A percentile compares a stretch with the other conserved stretches of the same genome.
Evolutionary conservation across 2,888 invertebrate species (phyloP).

Genomic region (Anarsia innoxiella): DNA sequence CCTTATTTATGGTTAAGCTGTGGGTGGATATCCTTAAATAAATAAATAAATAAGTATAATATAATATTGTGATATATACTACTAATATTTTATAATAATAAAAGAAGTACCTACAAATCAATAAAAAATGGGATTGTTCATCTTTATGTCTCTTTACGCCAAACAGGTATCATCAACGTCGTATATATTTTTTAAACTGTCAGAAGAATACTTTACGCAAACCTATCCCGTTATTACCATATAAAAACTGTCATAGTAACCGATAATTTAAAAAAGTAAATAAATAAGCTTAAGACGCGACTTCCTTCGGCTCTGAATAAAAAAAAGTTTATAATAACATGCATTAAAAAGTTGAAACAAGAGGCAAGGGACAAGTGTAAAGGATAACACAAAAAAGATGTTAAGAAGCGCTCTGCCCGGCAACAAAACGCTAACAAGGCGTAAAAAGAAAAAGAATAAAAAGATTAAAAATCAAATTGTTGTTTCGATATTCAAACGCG

Average conservation of each 20-base stretch:
- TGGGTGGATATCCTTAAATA: no score
- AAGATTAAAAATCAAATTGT: background rate
- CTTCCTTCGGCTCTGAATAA: background rate
- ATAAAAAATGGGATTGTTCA: no score
- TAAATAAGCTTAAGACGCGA: no score
- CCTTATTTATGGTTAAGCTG: no score
- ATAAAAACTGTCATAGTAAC: conserved; percentile 6
- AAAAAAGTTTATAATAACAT: conserved; percentile 9
- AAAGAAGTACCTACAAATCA: no score
- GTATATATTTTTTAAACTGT: no score
- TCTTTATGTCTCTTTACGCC: no score
- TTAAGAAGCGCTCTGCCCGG: background rate
- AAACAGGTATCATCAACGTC: no score
- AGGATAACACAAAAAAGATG: conserved; percentile 3
- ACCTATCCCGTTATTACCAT: conserved; percentile 1
- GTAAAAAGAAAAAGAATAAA: conserved; percentile 1
- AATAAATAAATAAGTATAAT: no score
- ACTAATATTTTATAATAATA: no score
- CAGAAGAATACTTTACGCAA: no score
- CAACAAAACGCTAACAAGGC: background rate
- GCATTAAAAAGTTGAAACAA: conserved; percentile 11
- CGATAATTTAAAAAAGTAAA: conserved; percentile 1
- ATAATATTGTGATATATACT: no score
- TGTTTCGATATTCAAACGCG: background rate
- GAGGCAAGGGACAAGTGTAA: conserved; percentile 9